A percentile compares a stretch with the other conserved stretches of the same genome.
Conservation (phyloP, 2,113 vertebrate genomes). For the Microtus richardsoni region DNA sequence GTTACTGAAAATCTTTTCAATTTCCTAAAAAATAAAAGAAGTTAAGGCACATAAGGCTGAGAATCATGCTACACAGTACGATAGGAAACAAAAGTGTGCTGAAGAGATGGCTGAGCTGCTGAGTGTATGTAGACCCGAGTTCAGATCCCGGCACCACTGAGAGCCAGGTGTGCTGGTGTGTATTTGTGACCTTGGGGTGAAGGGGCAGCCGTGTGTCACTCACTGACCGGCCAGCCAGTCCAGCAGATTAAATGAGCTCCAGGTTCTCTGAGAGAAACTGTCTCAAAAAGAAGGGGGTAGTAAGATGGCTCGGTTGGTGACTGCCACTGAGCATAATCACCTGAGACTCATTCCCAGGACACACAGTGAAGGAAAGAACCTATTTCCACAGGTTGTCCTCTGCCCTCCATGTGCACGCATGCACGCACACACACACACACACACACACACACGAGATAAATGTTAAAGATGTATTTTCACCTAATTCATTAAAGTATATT, state of each 20-base stretch:
- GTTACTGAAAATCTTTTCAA: slow-evolving; percentile 98
- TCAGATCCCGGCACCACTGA: too few species aligned
- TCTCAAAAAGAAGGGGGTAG: background rate
- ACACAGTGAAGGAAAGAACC: background rate
- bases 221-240: too few species aligned
- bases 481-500: slow-evolving; percentile 2
- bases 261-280: too few species aligned
- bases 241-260: background rate
- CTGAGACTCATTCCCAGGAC: background rate
- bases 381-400: too few species aligned
- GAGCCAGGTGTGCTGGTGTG: background rate
- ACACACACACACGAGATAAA: background rate
- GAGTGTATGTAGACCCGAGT: background rate
- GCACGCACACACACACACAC: background rate
- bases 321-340: background rate
- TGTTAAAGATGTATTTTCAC: slow-evolving; percentile 15
- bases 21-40: slow-evolving; percentile 88
- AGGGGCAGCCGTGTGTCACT: background rate
- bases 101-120: background rate
- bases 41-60: background rate
- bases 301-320: background rate
- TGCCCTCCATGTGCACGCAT: background rate
- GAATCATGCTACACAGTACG: slow-evolving; percentile 23
- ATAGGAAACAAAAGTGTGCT: background rate
- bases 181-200: background rate